These are phyloP conservation scores for Tachina lurida DNA, from an alignment of 2,888 invertebrate genomes.

Conservation along the genomic window DNA sequence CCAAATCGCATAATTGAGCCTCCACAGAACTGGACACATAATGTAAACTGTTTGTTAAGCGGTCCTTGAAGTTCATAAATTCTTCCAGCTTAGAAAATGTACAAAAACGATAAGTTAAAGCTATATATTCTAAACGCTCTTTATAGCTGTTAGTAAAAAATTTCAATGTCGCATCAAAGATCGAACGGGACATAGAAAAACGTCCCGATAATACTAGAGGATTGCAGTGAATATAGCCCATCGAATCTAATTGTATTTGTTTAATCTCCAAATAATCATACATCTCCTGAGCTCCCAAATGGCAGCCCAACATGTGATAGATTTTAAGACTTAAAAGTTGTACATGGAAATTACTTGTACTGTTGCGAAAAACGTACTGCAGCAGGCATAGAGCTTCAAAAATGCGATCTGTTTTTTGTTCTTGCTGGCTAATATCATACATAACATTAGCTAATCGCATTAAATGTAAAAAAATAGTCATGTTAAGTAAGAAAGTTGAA, in stretches of 20 bases:
- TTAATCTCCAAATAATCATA: constrained; percentile 94
- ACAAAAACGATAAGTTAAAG: constrained; percentile 96
- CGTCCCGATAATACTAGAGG: constrained; percentile 89
- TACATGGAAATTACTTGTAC: constrained; percentile 94
- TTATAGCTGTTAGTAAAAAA: constrained; percentile 95
- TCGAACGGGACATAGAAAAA: constrained; percentile 87
- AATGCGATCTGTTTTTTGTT: constrained; percentile 84
- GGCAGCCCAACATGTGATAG: constrained; percentile 90
- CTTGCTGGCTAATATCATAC: constrained; percentile 84
- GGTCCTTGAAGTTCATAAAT: constrained; percentile 92
- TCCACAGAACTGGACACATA: constrained; percentile 87
- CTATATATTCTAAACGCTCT: constrained; percentile 95
- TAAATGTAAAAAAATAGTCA: background rate
- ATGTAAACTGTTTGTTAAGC: constrained; percentile 92
- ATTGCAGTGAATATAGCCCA: constrained; percentile 92
- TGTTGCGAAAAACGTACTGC: constrained; percentile 89
- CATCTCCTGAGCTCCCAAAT: constrained; percentile 88
- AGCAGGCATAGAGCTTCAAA: constrained; percentile 88
- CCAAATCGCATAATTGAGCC: constrained; percentile 88
- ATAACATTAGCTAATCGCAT: constrained; percentile 80
- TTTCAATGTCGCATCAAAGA: constrained; percentile 90
- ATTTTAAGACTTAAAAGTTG: constrained; percentile 92
- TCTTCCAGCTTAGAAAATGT: constrained; percentile 96
- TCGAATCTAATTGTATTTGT: constrained; percentile 95
- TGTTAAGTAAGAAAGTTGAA: background rate